These are phyloP conservation scores for Reinhardtius hippoglossoides DNA, from an alignment of 2,113 vertebrate species.

Conservation along the genomic window DNA sequence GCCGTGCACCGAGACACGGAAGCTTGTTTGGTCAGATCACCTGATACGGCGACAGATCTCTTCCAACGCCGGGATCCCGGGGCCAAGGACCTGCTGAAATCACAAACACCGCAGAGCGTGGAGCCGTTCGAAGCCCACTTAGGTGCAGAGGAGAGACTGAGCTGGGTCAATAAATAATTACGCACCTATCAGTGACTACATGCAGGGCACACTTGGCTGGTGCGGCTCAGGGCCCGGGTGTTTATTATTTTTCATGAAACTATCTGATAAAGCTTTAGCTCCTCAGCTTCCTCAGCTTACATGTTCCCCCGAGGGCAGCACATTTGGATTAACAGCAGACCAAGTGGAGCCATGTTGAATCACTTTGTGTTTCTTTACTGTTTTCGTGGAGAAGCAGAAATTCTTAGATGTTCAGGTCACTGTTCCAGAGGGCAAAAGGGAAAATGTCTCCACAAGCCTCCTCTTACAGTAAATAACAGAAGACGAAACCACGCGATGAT, in stretches of 20 bases:
- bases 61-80: slow-evolving; percentile 81
- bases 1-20: slow-evolving; percentile 82
- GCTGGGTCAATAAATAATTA: slow-evolving; percentile 76
- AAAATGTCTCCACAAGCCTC: neutral
- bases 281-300: slow-evolving; percentile 78
- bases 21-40: slow-evolving; percentile 90
- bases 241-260: slow-evolving; percentile 86
- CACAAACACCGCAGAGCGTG: slow-evolving; percentile 77
- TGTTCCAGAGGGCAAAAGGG: slow-evolving; percentile 26
- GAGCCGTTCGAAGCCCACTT: slow-evolving; percentile 51
- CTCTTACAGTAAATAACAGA: neutral
- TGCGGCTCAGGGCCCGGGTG: slow-evolving; percentile 69
- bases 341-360: slow-evolving; percentile 85
- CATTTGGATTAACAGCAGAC: slow-evolving; percentile 83
- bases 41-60: slow-evolving; percentile 85
- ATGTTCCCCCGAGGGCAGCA: slow-evolving; percentile 83
- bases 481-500: neutral
- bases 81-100: slow-evolving; percentile 87
- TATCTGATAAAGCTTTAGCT: slow-evolving; percentile 78
- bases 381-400: slow-evolving; percentile 68
- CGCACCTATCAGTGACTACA: slow-evolving; percentile 48
- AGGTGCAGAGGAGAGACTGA: slow-evolving; percentile 36
- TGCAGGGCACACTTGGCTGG: slow-evolving; percentile 66
- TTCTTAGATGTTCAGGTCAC: slow-evolving; percentile 69
- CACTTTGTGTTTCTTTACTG: slow-evolving; percentile 72